phyloP scores from a whole-genome alignment of 2,113 vertebrate genomes.

The Gnathonemus longibarbis region DNA sequence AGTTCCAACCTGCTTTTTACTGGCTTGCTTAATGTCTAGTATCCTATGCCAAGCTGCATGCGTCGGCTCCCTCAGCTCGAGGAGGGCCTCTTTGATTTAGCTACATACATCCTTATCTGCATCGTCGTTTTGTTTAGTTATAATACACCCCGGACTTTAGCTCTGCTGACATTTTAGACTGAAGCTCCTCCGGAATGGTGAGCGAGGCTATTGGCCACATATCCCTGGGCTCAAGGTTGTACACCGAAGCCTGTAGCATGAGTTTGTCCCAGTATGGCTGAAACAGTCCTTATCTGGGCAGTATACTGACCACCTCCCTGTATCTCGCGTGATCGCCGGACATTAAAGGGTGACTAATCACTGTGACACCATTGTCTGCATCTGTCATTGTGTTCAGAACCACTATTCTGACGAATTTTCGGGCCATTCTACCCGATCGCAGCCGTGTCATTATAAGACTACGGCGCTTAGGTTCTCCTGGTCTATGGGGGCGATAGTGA shows the following conservation, averaged over 20 bases:
- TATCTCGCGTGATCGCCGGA: too few relatives aligned
- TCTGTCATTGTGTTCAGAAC: too few relatives aligned
- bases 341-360: too few relatives aligned
- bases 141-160: neutral
- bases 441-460: neutral
- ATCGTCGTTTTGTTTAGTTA: neutral
- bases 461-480: too few relatives aligned
- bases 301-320: too few relatives aligned
- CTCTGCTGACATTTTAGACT: neutral
- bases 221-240: neutral
- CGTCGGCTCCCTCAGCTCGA: neutral
- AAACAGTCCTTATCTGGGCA: too few relatives aligned
- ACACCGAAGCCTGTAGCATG: too few relatives aligned
- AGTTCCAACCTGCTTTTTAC: neutral
- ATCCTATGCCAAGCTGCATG: neutral
- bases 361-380: too few relatives aligned
- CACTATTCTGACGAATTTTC: rapidly evolving
- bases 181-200: neutral
- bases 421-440: neutral
- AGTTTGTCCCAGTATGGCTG: too few relatives aligned
- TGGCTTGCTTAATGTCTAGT: neutral
- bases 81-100: neutral
- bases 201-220: neutral
- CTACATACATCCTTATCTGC: neutral
- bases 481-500: neutral